phyloP scores from a whole-genome alignment of 2,888 invertebrate species.

The Noctuana brunneofusca region DNA sequence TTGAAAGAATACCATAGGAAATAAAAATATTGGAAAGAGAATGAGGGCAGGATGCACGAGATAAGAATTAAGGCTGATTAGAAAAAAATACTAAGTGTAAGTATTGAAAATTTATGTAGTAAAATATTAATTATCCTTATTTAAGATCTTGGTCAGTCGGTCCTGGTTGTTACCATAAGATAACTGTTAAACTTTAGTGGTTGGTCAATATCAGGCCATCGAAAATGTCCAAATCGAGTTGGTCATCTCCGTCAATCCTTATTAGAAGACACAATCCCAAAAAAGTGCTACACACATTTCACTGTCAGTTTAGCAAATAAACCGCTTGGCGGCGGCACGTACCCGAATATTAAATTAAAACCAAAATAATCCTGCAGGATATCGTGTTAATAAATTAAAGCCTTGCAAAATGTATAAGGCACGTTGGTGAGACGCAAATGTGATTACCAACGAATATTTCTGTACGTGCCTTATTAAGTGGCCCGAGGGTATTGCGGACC shows the following conservation, averaged over 20 bases:
- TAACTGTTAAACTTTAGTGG: neutral
- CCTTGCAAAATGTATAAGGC: conserved; percentile 39
- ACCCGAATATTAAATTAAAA: conserved; percentile 39
- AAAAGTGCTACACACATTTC: conserved; percentile 3
- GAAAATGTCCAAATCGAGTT: neutral
- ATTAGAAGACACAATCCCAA: neutral
- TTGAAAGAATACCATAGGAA: too few relatives aligned
- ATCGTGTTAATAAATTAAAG: conserved; percentile 39
- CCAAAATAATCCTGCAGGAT: conserved; percentile 37
- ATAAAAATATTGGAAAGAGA: too few relatives aligned
- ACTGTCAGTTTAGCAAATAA: neutral
- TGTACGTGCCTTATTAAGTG: conserved; percentile 8
- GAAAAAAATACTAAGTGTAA: too few relatives aligned
- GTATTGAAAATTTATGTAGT: too few relatives aligned
- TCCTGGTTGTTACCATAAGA: too few relatives aligned
- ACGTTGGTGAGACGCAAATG: conserved; percentile 38
- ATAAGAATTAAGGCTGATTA: too few relatives aligned
- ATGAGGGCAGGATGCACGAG: too few relatives aligned
- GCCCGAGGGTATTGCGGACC: neutral
- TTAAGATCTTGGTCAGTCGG: too few relatives aligned
- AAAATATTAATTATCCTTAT: too few relatives aligned
- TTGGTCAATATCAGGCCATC: neutral
- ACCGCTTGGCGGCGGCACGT: conserved; percentile 5
- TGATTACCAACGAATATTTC: conserved; percentile 17
- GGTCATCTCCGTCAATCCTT: neutral